Evolutionary conservation across 2,797 vertebrate genomes (phyloP).

Genomic region (Octomys mimax): DNA sequence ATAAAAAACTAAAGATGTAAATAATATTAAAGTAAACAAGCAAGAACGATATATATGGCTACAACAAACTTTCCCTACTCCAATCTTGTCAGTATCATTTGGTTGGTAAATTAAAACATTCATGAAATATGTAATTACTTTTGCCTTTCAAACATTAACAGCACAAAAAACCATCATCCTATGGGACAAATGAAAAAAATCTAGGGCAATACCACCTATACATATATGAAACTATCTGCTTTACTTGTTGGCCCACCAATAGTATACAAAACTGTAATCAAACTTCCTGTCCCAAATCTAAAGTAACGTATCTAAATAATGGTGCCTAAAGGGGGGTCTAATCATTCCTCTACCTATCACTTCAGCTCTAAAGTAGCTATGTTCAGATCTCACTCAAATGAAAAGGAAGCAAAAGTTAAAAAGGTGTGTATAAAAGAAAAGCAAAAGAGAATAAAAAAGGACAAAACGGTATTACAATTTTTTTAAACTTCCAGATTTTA

Average conservation of each 20-base stretch:
- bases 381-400: conserved; percentile 19
- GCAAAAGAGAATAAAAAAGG: background rate
- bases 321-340: background rate
- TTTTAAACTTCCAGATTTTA: conserved; percentile 54
- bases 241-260: background rate
- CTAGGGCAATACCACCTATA: background rate
- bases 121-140: conserved; percentile 7
- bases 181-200: conserved; percentile 10
- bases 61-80: conserved; percentile 25
- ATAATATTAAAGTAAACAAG: background rate
- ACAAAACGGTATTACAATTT: conserved; percentile 30
- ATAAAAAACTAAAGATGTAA: conserved; percentile 30
- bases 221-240: background rate
- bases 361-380: conserved; percentile 24
- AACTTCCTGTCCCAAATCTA: conserved; percentile 51
- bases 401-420: conserved; percentile 16
- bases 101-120: conserved; percentile 11
- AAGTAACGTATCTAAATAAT: conserved; percentile 44
- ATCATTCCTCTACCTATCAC: conserved; percentile 2
- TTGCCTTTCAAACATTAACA: conserved; percentile 15
- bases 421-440: background rate
- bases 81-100: background rate
- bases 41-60: background rate
- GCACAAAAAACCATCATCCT: conserved; percentile 34
- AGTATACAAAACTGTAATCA: background rate